Base-by-base conservation (phyloP, 2,888 invertebrate genomes). In the Petrolisthes manimaculis region DNA sequence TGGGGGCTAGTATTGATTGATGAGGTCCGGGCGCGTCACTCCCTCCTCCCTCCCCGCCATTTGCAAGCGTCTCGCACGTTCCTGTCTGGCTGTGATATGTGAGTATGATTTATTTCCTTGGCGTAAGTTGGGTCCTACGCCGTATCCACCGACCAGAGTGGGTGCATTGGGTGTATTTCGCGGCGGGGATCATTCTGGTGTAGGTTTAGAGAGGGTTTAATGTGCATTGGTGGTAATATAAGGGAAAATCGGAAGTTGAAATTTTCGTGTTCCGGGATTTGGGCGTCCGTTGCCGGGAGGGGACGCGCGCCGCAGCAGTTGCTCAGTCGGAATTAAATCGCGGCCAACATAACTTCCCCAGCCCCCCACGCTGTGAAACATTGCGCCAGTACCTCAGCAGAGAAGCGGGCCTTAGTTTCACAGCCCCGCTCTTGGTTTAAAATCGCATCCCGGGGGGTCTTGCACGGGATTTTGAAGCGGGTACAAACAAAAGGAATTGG, bases 71-170 rank as follows among this genome's bases (percentile, higher is more conserved):
- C 90, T 86, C 90, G 90, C 89, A 91, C 90, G 90, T 91, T 91
- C 90, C 90, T 91, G 90, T 91, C 90, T 89, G 90, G 90, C 90
- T 91, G 90, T 91, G 90, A 91, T 91, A 91, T 91, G 90, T 91
- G 90, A 91, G 90, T 91, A 90, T 88, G 88, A 88, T 88, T 88
- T 90, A 88, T 90, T 90, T 88, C 81, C 84, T 80, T 81, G 53
- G 71, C 84, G 88, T 88, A 85, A 71, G 77, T 88, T 77, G 51
- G 84, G 88, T 61, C 79, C 74, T 85, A 88, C 88, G 84, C 88
- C 78, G 79, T 88, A 83, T 88, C 78, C 80, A 69, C 87, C 78
- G 67, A 54, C 67, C 79, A 80, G 71, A 84, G 84, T 83, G 78
- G 84, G 77, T 78, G 54, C 83, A 78, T 80, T 88, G 74, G 84